Evolutionary conservation across 2,888 invertebrate genomes (phyloP).

Genomic region (Lypha dubia): DNA sequence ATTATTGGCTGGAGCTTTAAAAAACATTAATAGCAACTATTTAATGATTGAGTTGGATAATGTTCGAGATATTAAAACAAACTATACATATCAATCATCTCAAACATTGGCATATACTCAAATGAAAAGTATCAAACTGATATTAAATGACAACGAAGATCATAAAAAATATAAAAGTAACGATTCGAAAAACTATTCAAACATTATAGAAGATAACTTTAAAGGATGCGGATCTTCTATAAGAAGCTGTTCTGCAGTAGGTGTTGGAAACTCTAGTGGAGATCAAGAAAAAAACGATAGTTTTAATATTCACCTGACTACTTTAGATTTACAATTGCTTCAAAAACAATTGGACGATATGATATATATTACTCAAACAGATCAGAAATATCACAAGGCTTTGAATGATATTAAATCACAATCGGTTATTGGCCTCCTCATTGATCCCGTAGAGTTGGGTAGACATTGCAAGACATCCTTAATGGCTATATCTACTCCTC

Average conservation of each 20-base stretch:
- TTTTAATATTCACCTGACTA: slow-evolving; percentile 48
- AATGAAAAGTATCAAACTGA: slow-evolving; percentile 74
- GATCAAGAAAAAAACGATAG: slow-evolving; percentile 40
- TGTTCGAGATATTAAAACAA: slow-evolving; percentile 74
- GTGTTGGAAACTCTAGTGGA: slow-evolving; percentile 10
- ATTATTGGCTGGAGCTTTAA: slow-evolving; percentile 74
- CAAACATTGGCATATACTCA: slow-evolving; percentile 74
- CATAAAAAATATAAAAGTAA: not conserved
- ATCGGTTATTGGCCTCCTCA: slow-evolving; percentile 73
- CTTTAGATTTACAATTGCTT: slow-evolving; percentile 70
- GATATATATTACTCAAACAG: slow-evolving; percentile 76
- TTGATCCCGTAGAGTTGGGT: slow-evolving; percentile 75
- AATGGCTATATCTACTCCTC: slow-evolving; percentile 74
- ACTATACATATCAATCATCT: slow-evolving; percentile 73
- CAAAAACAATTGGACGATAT: slow-evolving; percentile 70
- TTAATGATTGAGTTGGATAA: slow-evolving; percentile 74
- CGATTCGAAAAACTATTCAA: slow-evolving; percentile 20
- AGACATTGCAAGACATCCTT: slow-evolving; percentile 75
- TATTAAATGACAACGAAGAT: slow-evolving; percentile 54
- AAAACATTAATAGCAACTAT: slow-evolving; percentile 69
- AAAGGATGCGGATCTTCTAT: slow-evolving; percentile 10
- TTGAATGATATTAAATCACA: slow-evolving; percentile 75
- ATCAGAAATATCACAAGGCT: slow-evolving; percentile 77
- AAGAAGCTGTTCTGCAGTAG: not conserved
- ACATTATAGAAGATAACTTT: slow-evolving; percentile 12